Evolutionary conservation across 2,113 vertebrate genomes (phyloP).

Genomic region (Gopherus flavomarginatus): DNA sequence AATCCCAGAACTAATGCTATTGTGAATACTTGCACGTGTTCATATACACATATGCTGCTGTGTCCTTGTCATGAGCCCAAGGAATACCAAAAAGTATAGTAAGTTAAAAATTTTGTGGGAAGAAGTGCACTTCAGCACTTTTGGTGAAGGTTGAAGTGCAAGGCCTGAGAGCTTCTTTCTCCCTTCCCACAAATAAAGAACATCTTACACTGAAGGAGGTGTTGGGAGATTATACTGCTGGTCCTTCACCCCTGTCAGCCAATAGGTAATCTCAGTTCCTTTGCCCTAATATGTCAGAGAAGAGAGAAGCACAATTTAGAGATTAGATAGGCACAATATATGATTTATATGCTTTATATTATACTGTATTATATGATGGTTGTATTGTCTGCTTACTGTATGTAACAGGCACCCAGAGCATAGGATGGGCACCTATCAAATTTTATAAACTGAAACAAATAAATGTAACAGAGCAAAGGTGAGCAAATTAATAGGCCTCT

Average conservation of each 20-base stretch:
- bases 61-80: neutral
- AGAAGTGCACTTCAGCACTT: neutral
- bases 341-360: conserved; percentile 18
- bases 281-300: conserved; percentile 85
- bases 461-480: neutral
- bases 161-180: neutral
- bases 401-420: neutral
- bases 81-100: neutral
- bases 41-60: neutral
- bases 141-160: neutral
- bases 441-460: conserved; percentile 9
- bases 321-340: conserved; percentile 27
- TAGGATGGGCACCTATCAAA: neutral
- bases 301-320: conserved; percentile 6
- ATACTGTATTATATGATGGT: neutral
- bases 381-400: neutral
- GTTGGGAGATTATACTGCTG: conserved; percentile 88
- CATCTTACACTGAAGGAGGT: conserved; percentile 94
- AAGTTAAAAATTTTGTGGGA: neutral
- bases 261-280: conserved; percentile 95
- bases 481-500: conserved; percentile 10
- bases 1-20: neutral
- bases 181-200: neutral
- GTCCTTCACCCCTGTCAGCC: conserved; percentile 91
- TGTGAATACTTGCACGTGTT: neutral